phyloP scores from a whole-genome alignment of 2,888 invertebrate species.

The Reticulitermes lucifugus region DNA sequence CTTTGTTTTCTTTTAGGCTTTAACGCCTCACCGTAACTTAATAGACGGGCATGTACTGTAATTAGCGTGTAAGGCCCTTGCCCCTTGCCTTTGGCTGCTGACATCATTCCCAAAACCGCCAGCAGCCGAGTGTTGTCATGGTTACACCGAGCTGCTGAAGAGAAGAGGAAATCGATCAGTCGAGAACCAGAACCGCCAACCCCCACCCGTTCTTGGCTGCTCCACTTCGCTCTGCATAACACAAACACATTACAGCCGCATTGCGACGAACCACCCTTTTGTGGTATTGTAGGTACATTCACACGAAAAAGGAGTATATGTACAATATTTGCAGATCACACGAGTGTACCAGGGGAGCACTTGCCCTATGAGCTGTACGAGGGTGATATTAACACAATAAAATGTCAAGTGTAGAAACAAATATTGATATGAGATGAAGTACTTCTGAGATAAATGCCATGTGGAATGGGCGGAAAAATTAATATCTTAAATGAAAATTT shows the following conservation, averaged over 20 bases:
- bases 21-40: background rate
- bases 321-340: too few species aligned
- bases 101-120: constrained; percentile 14
- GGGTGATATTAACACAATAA: too few species aligned
- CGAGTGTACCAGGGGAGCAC: too few species aligned
- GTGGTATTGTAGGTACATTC: background rate
- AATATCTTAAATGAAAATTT: too few species aligned
- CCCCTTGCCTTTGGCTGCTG: constrained; percentile 9
- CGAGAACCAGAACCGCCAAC: background rate
- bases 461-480: too few species aligned
- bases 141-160: background rate
- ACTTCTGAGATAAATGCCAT: too few species aligned
- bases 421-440: too few species aligned
- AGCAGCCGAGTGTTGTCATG: constrained; percentile 20
- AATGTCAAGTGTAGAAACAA: too few species aligned
- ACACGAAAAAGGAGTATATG: too few species aligned
- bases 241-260: constrained; percentile 30
- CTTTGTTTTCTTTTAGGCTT: background rate
- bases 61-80: constrained; percentile 22
- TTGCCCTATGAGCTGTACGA: too few species aligned
- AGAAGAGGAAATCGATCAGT: constrained; percentile 27
- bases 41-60: background rate
- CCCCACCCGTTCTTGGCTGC: background rate
- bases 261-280: constrained; percentile 24
- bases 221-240: constrained; percentile 17